A percentile compares a stretch with the other conserved stretches of the same genome.
phyloP scores from a whole-genome alignment of 2,888 invertebrate genomes.

The Nipponacmea schrenckii region DNA sequence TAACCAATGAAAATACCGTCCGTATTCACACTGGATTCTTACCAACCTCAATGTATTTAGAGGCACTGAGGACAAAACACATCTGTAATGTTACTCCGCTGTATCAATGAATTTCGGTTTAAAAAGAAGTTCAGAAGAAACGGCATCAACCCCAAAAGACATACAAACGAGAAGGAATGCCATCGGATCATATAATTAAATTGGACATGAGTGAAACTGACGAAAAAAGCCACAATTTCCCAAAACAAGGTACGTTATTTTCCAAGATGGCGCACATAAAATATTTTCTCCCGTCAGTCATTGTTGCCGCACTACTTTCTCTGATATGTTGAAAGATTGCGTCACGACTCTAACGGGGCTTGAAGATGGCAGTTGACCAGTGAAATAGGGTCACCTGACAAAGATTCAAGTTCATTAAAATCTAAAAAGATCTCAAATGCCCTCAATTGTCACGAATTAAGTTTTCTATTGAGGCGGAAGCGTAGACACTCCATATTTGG shows the following conservation, averaged over 20 bases:
- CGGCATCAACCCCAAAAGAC: background rate
- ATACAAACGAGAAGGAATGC: slow-evolving; percentile 12
- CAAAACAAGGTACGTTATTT: slow-evolving; percentile 19
- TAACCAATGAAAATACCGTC: too few species aligned
- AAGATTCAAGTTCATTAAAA: too few species aligned
- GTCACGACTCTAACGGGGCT: too few species aligned
- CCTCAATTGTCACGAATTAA: too few species aligned
- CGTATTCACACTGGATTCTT: too few species aligned
- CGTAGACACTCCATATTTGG: too few species aligned
- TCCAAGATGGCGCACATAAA: slow-evolving; percentile 18
- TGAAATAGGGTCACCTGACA: too few species aligned
- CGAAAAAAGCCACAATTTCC: slow-evolving; percentile 12
- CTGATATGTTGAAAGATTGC: background rate
- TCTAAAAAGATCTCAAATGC: too few species aligned
- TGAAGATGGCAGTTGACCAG: too few species aligned
- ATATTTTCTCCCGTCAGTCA: background rate
- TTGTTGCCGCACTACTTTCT: slow-evolving; percentile 2
- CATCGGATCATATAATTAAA: slow-evolving; percentile 14
- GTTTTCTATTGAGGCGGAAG: too few species aligned
- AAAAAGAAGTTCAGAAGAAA: background rate
- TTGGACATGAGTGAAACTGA: slow-evolving; percentile 15
- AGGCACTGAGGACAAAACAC: slow-evolving; percentile 14
- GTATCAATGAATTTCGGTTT: slow-evolving; percentile 4
- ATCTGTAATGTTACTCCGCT: slow-evolving; percentile 17
- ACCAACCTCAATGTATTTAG: slow-evolving; percentile 15